phyloP scores from a whole-genome alignment of 1,140 invertebrate species.

The Augochlora pura region DNA sequence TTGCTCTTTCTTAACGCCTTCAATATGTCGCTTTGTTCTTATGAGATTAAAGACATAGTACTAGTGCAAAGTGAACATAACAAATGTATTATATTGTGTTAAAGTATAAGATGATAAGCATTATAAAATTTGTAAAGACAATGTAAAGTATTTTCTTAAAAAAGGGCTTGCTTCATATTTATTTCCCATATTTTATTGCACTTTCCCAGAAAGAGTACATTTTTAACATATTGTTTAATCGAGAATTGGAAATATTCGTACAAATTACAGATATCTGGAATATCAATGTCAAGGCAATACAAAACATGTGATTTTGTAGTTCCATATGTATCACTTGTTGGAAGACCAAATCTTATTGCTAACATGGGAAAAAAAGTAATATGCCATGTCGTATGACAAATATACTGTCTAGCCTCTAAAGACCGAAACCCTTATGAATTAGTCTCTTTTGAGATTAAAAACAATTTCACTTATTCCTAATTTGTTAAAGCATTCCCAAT shows the following conservation, averaged over 20 bases:
- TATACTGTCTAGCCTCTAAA: conserved; percentile 61
- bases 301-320: conserved; percentile 30
- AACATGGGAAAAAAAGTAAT: conserved; percentile 56
- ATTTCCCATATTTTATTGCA: conserved; percentile 73
- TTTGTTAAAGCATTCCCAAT: conserved; percentile 4
- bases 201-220: conserved; percentile 74
- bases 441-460: conserved; percentile 31
- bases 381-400: conserved; percentile 44
- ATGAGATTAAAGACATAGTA: not conserved
- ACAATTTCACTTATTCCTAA: conserved; percentile 28
- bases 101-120: not conserved
- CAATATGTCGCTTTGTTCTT: not conserved
- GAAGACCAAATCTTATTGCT: conserved; percentile 57
- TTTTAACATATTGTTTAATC: conserved; percentile 56
- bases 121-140: not conserved
- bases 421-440: conserved; percentile 59
- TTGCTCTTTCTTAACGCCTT: not conserved
- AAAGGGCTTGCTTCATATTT: conserved; percentile 4
- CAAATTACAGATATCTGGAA: conserved; percentile 51
- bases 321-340: conserved; percentile 35
- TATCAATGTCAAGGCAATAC: conserved; percentile 43
- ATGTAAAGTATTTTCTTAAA: not conserved
- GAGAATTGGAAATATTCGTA: conserved; percentile 35
- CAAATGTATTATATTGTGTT: too few relatives aligned
- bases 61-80: not conserved